phyloP scores from a whole-genome alignment of 64 coral and sea anemone genomes.

The Montipora foliosa region DNA sequence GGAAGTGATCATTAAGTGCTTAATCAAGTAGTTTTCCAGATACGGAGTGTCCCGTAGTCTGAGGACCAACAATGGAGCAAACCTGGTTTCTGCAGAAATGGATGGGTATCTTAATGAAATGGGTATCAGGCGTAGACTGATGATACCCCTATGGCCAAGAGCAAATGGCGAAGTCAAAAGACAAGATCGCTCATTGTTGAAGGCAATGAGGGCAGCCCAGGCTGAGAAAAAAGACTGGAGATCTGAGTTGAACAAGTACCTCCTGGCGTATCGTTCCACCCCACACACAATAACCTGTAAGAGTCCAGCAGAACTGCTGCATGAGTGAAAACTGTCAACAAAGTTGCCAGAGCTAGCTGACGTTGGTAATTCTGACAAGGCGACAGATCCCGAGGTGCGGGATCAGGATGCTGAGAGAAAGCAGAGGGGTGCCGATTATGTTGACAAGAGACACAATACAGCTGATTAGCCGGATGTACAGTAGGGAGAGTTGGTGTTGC shows the following conservation, averaged over 20 bases:
- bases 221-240: not conserved
- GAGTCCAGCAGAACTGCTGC: constrained; percentile 47
- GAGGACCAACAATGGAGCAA: no score
- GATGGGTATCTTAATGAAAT: no score
- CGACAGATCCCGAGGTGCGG: not conserved
- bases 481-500: constrained; percentile 4
- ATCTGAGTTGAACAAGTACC: constrained; percentile 52
- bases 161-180: no score
- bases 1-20: no score
- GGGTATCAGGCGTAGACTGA: no score
- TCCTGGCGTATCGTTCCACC: constrained; percentile 46
- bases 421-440: constrained; percentile 13
- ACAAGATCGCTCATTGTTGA: no score
- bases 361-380: not conserved
- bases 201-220: no score
- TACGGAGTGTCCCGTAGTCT: no score
- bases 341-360: constrained; percentile 43
- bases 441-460: not conserved
- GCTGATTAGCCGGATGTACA: not conserved
- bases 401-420: constrained; percentile 14
- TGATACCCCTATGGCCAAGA: no score
- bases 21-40: no score
- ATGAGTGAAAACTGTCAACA: constrained; percentile 2
- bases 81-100: no score
- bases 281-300: constrained; percentile 33